Evolutionary conservation across 2,888 invertebrate genomes (phyloP).

Genomic region (Diarsia brunnea): DNA sequence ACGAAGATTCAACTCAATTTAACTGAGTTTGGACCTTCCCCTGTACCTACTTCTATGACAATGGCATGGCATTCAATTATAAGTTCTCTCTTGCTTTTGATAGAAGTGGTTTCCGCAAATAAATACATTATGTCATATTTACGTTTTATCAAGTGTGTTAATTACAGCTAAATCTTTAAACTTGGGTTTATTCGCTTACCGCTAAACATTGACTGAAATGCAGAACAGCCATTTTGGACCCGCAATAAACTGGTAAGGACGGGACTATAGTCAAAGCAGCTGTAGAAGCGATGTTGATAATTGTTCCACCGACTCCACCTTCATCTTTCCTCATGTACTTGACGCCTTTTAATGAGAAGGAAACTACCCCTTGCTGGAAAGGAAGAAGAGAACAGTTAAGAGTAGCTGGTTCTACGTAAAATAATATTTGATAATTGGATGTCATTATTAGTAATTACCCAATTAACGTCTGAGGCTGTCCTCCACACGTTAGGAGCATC

Average conservation of each 20-base stretch:
- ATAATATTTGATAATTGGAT: not conserved
- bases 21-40: not conserved
- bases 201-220: constrained; percentile 54
- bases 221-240: constrained; percentile 69
- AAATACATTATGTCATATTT: not conserved
- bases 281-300: constrained; percentile 76
- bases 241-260: constrained; percentile 72
- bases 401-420: not conserved
- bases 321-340: constrained; percentile 75
- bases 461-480: constrained; percentile 75
- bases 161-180: not conserved
- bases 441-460: constrained; percentile 63
- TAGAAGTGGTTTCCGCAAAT: not conserved
- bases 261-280: constrained; percentile 62
- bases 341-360: constrained; percentile 79
- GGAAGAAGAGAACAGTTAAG: not conserved
- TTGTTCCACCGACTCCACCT: constrained; percentile 76
- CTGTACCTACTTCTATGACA: not conserved
- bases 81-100: not conserved
- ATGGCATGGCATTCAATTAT: not conserved
- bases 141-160: not conserved
- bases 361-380: constrained; percentile 85
- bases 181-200: constrained; percentile 22
- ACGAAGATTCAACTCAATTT: not conserved
- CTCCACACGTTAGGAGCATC: constrained; percentile 73